Percentiles rank a stretch among this genome's conserved stretches.
Conservation (phyloP, 2,113 vertebrate genomes). For the Turnix velox region DNA sequence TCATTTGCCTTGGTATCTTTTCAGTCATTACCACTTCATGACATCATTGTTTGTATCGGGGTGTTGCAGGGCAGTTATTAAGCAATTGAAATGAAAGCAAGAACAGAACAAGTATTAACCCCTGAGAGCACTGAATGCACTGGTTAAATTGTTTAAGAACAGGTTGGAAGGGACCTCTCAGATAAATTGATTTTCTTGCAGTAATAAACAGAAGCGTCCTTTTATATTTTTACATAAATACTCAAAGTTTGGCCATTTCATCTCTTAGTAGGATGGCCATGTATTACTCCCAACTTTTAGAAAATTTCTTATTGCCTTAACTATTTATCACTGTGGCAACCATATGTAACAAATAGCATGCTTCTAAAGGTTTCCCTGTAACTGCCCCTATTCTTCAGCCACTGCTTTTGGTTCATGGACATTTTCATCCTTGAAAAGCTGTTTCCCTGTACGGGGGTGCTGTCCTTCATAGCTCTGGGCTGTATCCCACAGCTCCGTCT, state of each 20-base stretch:
- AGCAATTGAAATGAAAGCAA: neutral
- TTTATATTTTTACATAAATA: neutral
- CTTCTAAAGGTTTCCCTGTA: neutral
- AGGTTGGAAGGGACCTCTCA: too few relatives aligned
- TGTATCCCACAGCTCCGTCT: neutral
- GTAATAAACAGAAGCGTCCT: neutral
- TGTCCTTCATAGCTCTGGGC: neutral
- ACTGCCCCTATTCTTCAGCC: neutral
- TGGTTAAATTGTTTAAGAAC: neutral
- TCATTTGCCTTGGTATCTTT: neutral
- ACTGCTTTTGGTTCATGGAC: fast-evolving
- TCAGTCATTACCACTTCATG: neutral
- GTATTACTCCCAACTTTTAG: neutral
- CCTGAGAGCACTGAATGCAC: neutral
- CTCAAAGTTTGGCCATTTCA: neutral
- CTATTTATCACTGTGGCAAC: neutral
- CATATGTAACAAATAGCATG: neutral
- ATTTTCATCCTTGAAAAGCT: neutral
- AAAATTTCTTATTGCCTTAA: neutral
- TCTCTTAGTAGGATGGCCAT: neutral
- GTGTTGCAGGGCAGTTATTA: neutral
- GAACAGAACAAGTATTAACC: neutral
- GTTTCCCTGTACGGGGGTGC: neutral
- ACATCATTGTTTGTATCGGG: neutral
- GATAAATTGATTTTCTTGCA: neutral